Evolutionary conservation across 35 echinoderm and acorn worm genomes (phyloP), one percentile per base, ranked within the genome.

Genomic region (Acanthaster planci): DNA sequence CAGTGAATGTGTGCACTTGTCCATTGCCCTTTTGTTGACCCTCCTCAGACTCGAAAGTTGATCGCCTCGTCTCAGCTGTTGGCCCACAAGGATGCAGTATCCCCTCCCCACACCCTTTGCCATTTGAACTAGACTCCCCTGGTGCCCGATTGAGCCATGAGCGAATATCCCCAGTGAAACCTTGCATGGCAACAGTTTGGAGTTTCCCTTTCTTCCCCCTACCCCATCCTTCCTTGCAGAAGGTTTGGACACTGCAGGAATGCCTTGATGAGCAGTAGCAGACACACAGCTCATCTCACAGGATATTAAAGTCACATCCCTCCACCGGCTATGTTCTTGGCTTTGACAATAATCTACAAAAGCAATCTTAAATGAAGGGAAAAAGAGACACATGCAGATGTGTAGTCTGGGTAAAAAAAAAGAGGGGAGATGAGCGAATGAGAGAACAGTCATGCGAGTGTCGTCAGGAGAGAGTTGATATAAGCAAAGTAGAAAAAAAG

Each of bases 281-380:
- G 64, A 72, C 64, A 72, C 14, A 26, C 64, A 72, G 64, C 18
- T 26, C 42, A 14, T 19, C 64, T 72, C 64, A 72, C 64, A 72
- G 64, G 64, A 72, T 72, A 72, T 72, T 72, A 72, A 72, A 72
- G 64, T 72, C 64, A 72, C 64, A 72, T 72, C 64, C 64, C 23
- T 72, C 64, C 64, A 72, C 23, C 30, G 64, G 64, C 64, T 14
- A 72, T 72, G 64, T 72, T 72, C 64, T 72, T 72, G 22, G 64
- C 64, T 72, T 72, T 72, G 64, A 72, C 64, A 72, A 72, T 72
- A 72, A 72, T 72, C 64, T 72, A 72, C 29, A 35, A 72, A 26
- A 72, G 64, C 64, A 72, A 72, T 72, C 64, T 72, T 26, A 34
- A 10, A 14, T 72, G 42, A 47, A 47, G 42, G 12, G 42, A 47